These are phyloP conservation scores for Mythimna pallens DNA, from an alignment of 2,888 invertebrate species.

Conservation along the genomic window DNA sequence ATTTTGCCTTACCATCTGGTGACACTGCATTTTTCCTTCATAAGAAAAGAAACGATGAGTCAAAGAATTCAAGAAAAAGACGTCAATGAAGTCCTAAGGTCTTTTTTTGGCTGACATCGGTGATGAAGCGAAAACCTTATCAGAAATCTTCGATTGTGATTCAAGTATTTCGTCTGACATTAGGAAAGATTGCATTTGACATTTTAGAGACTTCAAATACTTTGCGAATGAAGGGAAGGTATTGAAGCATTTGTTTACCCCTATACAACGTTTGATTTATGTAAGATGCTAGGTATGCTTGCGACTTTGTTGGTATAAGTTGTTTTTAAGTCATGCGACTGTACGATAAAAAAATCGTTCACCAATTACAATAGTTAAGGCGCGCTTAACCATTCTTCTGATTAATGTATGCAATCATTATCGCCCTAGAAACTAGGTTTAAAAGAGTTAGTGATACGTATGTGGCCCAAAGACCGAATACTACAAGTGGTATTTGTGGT, in stretches of 20 bases:
- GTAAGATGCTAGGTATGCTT: not conserved
- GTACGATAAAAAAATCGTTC: too few species aligned
- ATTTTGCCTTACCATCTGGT: not conserved
- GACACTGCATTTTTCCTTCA: slow-evolving; percentile 4
- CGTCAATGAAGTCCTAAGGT: slow-evolving; percentile 1
- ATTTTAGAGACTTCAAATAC: slow-evolving; percentile 38
- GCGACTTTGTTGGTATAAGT: not conserved
- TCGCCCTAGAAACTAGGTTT: too few species aligned
- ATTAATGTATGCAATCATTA: too few species aligned
- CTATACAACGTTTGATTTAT: not conserved
- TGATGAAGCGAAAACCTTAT: slow-evolving; percentile 37
- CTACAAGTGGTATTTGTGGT: too few species aligned
- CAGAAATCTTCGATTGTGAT: slow-evolving; percentile 42
- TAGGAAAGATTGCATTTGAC: slow-evolving; percentile 44
- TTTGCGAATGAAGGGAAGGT: not conserved
- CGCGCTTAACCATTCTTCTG: too few species aligned
- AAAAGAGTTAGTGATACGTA: too few species aligned
- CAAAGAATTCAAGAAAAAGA: slow-evolving; percentile 7
- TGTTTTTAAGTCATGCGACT: not conserved
- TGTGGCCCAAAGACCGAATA: too few species aligned
- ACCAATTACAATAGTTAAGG: too few species aligned
- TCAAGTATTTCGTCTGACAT: slow-evolving; percentile 39
- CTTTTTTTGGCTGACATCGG: slow-evolving; percentile 22
- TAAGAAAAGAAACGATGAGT: slow-evolving; percentile 6
- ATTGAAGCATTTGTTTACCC: slow-evolving; percentile 3